Percentiles rank a stretch among this genome's conserved stretches.
Evolutionary conservation across 37 sponge, comb jelly and placozoan genomes (phyloP).

Genomic region (Bolinopsis microptera): DNA sequence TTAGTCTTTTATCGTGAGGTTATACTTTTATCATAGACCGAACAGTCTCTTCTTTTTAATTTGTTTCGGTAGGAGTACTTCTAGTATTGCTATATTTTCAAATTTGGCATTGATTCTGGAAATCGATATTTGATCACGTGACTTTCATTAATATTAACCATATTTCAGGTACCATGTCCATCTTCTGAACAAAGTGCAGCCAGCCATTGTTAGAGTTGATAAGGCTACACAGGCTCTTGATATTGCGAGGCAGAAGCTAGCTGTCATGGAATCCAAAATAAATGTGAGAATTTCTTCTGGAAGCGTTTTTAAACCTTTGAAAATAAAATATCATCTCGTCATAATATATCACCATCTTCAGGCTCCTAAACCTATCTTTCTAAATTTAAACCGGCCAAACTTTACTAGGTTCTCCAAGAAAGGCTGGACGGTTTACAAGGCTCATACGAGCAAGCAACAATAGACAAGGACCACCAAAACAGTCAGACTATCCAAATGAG

Average conservation of each 20-base stretch:
- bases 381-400: not conserved
- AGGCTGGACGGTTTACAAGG: slow-evolving; percentile 46
- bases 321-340: too few relatives aligned
- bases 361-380: not conserved
- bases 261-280: slow-evolving; percentile 17
- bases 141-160: too few relatives aligned
- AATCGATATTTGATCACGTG: too few relatives aligned
- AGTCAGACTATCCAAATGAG: slow-evolving; percentile 38
- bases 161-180: slow-evolving; percentile 52
- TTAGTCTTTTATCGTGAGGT: too few relatives aligned
- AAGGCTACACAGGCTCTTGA: slow-evolving; percentile 54
- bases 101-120: too few relatives aligned
- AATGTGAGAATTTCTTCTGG: slow-evolving; percentile 25
- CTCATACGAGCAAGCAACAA: slow-evolving; percentile 58
- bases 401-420: slow-evolving; percentile 14
- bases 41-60: too few relatives aligned
- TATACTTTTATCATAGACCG: too few relatives aligned
- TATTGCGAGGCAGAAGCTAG: slow-evolving; percentile 26
- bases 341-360: too few relatives aligned
- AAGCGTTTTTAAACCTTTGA: too few relatives aligned
- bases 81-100: too few relatives aligned
- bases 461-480: slow-evolving; percentile 58
- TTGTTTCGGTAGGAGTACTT: too few relatives aligned
- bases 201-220: slow-evolving; percentile 56
- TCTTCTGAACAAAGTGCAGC: slow-evolving; percentile 55